Evolutionary conservation across 2,797 vertebrate species (phyloP).

Genomic region (Brachymystax lenok): DNA sequence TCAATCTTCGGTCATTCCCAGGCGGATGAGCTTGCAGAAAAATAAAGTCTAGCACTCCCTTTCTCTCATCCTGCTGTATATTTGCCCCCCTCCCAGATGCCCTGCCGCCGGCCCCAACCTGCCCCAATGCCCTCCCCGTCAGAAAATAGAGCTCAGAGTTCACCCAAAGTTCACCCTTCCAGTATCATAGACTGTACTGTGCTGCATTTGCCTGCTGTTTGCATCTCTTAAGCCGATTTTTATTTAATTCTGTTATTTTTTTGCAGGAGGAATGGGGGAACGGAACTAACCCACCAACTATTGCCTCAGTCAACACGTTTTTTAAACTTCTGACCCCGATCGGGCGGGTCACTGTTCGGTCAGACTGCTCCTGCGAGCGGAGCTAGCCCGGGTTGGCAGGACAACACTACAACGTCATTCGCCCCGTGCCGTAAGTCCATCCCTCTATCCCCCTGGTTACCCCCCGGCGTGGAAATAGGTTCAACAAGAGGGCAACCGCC

Average conservation of each 20-base stretch:
- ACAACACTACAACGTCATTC: conserved; percentile 43
- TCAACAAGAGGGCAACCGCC: conserved; percentile 69
- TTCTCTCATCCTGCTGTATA: background rate
- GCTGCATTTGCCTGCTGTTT: conserved; percentile 27
- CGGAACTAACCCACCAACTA: conserved; percentile 26
- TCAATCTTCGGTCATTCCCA: conserved; percentile 50
- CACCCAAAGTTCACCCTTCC: conserved; percentile 69
- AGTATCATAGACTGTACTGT: conserved; percentile 27
- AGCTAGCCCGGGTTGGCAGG: conserved; percentile 19
- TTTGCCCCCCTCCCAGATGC: background rate
- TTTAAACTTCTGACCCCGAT: conserved; percentile 66
- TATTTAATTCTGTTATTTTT: conserved; percentile 29
- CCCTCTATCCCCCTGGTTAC: conserved; percentile 11
- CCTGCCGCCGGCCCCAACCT: conserved; percentile 41
- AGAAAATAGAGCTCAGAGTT: conserved; percentile 47
- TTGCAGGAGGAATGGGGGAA: conserved; percentile 21
- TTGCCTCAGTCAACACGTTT: conserved; percentile 48
- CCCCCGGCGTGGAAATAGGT: conserved; percentile 48
- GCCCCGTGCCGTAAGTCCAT: conserved; percentile 49
- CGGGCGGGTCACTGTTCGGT: conserved; percentile 66
- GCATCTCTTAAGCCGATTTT: conserved; percentile 38
- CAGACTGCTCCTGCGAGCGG: conserved; percentile 65
- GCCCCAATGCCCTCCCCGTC: conserved; percentile 39
- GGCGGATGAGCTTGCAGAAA: conserved; percentile 27
- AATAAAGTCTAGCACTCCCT: background rate